phyloP scores from a whole-genome alignment of 2,888 invertebrate genomes.

The Deilephila porcellus region DNA sequence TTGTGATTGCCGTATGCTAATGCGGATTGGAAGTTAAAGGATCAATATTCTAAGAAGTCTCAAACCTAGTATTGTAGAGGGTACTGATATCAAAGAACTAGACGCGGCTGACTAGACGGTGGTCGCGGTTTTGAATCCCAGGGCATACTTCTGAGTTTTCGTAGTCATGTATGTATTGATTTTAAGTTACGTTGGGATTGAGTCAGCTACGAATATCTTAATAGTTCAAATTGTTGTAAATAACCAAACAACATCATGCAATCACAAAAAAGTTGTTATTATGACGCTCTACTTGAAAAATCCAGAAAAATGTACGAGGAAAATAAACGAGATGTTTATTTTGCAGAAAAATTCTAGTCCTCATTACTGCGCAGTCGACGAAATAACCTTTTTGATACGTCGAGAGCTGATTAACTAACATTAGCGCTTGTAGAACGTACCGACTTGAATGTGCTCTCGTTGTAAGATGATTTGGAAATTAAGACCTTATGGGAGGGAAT shows the following conservation, averaged over 20 bases:
- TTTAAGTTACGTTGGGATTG: no score
- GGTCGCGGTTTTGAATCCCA: no score
- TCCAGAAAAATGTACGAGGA: not conserved
- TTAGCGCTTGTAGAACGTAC: slow-evolving; percentile 12
- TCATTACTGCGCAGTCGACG: slow-evolving; percentile 8
- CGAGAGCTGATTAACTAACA: slow-evolving; percentile 9
- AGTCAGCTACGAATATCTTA: no score
- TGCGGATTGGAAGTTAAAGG: not conserved
- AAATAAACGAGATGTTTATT: slow-evolving; percentile 19
- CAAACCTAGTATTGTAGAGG: no score
- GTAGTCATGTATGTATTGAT: no score
- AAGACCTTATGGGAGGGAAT: not conserved
- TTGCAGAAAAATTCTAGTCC: slow-evolving; percentile 15
- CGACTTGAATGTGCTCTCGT: not conserved
- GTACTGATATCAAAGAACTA: no score
- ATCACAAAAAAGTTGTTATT: not conserved
- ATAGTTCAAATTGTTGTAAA: not conserved
- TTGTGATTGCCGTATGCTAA: not conserved
- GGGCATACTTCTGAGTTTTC: no score
- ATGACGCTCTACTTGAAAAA: not conserved
- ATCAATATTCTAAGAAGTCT: no score
- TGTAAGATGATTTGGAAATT: slow-evolving; percentile 1
- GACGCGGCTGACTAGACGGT: no score
- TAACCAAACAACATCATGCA: not conserved
- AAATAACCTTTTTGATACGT: slow-evolving; percentile 18